Percentiles rank a stretch among this genome's conserved stretches.
phyloP scores from a whole-genome alignment of 2,888 invertebrate species.

The Zootermopsis nevadensis region DNA sequence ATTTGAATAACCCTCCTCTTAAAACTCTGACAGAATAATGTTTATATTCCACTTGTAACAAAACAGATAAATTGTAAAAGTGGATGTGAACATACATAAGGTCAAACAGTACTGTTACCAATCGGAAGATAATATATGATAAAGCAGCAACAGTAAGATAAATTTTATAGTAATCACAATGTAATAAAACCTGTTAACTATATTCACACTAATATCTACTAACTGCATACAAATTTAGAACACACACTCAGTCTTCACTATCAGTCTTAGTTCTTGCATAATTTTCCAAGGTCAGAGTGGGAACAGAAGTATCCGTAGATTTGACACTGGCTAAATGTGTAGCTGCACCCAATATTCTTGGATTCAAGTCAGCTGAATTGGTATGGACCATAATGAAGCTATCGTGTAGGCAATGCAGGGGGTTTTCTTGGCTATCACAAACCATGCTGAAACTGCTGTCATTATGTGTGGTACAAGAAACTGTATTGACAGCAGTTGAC shows the following conservation, averaged over 20 bases:
- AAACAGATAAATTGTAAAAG: not conserved
- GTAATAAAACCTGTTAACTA: not conserved
- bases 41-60: no score
- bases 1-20: no score
- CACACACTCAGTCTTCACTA: not conserved
- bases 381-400: not conserved
- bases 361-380: not conserved
- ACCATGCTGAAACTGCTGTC: not conserved
- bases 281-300: not conserved
- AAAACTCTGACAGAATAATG: no score
- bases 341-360: not conserved
- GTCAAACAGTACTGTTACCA: not conserved
- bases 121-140: not conserved
- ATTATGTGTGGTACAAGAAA: not conserved
- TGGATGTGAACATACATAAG: not conserved
- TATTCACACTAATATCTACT: not conserved
- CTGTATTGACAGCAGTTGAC: not conserved
- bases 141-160: not conserved
- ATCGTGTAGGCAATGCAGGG: slow-evolving; percentile 34
- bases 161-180: not conserved
- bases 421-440: slow-evolving; percentile 19
- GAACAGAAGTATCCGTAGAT: not conserved
- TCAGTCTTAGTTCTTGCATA: not conserved
- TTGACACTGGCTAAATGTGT: not conserved
- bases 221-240: not conserved